phyloP scores from a whole-genome alignment of 64 coral and sea anemone species.

The Anthopleura sola region DNA sequence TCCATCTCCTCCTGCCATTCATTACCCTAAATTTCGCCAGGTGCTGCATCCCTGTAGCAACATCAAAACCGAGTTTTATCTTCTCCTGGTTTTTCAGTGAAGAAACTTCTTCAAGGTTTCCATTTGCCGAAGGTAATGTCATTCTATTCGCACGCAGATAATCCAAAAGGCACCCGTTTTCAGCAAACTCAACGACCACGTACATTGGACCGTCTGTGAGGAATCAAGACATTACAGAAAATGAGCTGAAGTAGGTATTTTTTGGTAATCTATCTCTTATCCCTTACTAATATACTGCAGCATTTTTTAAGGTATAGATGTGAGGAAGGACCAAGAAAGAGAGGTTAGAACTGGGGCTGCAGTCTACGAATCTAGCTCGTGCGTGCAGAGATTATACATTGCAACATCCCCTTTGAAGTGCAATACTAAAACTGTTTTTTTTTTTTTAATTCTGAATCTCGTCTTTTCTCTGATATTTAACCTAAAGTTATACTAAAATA shows the following conservation, averaged over 20 bases:
- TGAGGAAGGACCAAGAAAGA: too few relatives aligned
- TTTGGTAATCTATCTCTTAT: too few relatives aligned
- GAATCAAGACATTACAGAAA: background rate
- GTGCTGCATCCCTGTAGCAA: slow-evolving; percentile 53
- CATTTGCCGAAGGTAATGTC: slow-evolving; percentile 11
- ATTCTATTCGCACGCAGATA: slow-evolving; percentile 6
- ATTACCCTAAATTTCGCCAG: slow-evolving; percentile 53
- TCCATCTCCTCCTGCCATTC: background rate
- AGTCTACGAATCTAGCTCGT: background rate
- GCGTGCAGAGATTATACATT: background rate
- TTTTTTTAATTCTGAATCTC: too few relatives aligned
- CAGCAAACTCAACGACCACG: slow-evolving; percentile 27
- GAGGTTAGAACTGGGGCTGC: too few relatives aligned
- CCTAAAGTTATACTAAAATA: too few relatives aligned
- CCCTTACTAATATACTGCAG: too few relatives aligned
- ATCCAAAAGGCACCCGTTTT: slow-evolving; percentile 30
- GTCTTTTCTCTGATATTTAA: too few relatives aligned
- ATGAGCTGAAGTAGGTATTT: background rate
- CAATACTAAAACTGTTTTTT: too few relatives aligned
- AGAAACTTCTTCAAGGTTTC: slow-evolving; percentile 11
- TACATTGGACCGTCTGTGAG: background rate
- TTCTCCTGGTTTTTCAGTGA: background rate
- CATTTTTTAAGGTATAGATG: too few relatives aligned
- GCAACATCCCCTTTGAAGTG: too few relatives aligned
- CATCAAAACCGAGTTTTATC: slow-evolving; percentile 23